phyloP scores from a whole-genome alignment of 2,888 invertebrate genomes.

The Eupithecia inturbata region DNA sequence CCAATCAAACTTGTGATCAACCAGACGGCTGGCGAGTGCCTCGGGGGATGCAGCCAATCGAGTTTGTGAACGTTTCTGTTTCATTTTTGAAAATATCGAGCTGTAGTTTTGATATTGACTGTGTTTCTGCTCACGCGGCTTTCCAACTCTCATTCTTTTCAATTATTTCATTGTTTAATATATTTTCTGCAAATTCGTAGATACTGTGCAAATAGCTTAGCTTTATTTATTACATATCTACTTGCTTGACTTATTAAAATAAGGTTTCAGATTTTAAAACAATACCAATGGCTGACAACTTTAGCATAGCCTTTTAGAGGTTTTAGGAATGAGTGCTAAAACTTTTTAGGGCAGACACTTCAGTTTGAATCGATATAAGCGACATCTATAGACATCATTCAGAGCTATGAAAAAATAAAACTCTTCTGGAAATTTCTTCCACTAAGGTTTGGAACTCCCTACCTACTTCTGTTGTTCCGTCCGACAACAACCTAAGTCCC shows the following conservation, averaged over 20 bases:
- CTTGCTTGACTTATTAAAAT: too few species aligned
- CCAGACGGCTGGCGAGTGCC: not conserved
- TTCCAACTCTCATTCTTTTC: not conserved
- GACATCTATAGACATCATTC: not conserved
- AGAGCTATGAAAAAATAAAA: not conserved
- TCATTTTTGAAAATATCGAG: conserved; percentile 1
- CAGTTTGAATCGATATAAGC: not conserved
- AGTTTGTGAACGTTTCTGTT: not conserved
- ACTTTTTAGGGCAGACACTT: not conserved
- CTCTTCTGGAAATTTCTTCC: not conserved
- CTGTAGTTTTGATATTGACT: not conserved
- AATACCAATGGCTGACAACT: not conserved
- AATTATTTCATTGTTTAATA: not conserved
- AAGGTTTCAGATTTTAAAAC: not conserved
- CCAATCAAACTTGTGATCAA: conserved; percentile 5
- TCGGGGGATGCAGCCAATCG: conserved; percentile 9
- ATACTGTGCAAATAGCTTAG: not conserved
- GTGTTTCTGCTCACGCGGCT: not conserved
- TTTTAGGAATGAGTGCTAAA: not conserved
- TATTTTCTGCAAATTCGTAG: not conserved
- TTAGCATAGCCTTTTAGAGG: not conserved
- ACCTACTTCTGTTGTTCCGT: too few species aligned
- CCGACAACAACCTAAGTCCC: too few species aligned
- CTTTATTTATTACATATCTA: not conserved
- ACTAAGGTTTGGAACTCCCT: too few species aligned